Percentiles rank a stretch among this genome's conserved stretches.
These are phyloP conservation scores for Zeugodacus cucurbitae DNA, from an alignment of 1,140 invertebrate species.

Conservation along the genomic window DNA sequence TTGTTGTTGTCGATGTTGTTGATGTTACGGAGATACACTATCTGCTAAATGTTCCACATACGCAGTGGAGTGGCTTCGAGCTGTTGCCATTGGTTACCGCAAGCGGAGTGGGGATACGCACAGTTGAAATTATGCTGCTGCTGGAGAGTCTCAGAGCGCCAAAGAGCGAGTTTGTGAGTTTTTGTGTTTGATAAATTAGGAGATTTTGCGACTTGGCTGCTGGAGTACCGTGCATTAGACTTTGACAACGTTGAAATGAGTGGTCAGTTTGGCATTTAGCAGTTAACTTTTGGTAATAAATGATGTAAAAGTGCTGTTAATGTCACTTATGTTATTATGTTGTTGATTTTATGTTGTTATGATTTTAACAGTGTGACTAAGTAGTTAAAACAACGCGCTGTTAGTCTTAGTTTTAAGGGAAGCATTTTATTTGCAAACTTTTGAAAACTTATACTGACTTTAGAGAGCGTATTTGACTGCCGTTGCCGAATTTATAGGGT, in stretches of 20 bases:
- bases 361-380: neutral
- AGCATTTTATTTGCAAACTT: neutral
- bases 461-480: neutral
- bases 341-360: too few species aligned
- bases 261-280: neutral
- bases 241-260: neutral
- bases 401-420: neutral
- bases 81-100: neutral
- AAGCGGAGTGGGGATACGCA: neutral
- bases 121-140: neutral
- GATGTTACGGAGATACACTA: neutral
- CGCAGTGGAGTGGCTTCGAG: neutral
- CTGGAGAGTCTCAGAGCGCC: neutral
- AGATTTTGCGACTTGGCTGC: neutral
- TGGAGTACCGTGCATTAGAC: neutral
- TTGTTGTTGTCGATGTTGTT: neutral
- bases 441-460: neutral
- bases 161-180: neutral
- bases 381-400: neutral
- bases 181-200: neutral
- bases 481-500: too few species aligned
- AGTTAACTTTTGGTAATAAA: neutral
- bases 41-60: constrained; percentile 11
- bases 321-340: neutral
- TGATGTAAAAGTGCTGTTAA: neutral